These are phyloP conservation scores for Calameuta pallipes DNA, from an alignment of 2,888 invertebrate genomes.

Conservation along the genomic window DNA sequence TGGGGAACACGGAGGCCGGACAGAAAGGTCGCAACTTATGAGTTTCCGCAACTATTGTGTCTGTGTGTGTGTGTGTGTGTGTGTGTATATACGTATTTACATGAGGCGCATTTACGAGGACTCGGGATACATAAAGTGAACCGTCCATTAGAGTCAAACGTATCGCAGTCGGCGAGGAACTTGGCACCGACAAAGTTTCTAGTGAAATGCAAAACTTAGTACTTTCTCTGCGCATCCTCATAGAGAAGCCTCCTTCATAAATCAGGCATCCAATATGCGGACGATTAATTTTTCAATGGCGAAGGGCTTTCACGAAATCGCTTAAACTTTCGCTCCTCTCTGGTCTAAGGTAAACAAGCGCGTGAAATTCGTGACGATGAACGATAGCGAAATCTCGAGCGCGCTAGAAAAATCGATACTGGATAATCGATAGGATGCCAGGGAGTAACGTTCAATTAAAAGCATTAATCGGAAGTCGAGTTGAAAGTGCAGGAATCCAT, in stretches of 20 bases:
- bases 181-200: background rate
- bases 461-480: background rate
- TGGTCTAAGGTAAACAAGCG: too few relatives aligned
- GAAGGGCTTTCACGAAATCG: background rate
- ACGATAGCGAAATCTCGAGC: background rate
- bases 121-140: background rate
- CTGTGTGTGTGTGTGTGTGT: too few relatives aligned
- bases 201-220: background rate
- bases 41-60: too few relatives aligned
- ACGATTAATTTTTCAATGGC: background rate
- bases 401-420: background rate
- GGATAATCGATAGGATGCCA: background rate
- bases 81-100: background rate
- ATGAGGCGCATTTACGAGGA: background rate
- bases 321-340: background rate
- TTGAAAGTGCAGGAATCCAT: background rate
- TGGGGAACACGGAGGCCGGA: background rate
- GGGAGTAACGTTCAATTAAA: too few relatives aligned
- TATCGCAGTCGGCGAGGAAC: background rate
- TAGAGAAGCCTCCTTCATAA: background rate
- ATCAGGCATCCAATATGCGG: background rate
- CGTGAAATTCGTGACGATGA: background rate
- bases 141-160: background rate
- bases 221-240: constrained; percentile 2
- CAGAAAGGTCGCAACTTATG: background rate